phyloP scores from a whole-genome alignment of 2,797 vertebrate genomes.

The Zenarchopterus dispar region DNA sequence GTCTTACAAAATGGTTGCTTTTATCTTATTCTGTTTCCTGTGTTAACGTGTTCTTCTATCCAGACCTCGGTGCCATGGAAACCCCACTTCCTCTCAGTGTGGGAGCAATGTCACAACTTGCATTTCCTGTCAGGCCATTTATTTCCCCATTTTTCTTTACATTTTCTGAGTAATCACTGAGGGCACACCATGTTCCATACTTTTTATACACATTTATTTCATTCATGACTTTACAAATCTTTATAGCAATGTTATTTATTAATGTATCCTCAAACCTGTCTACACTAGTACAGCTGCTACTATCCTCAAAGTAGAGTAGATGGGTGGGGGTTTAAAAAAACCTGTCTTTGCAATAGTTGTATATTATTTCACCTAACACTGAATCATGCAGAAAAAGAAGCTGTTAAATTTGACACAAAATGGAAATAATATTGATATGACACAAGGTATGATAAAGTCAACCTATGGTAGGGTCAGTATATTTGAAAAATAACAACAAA shows the following conservation, averaged over 20 bases:
- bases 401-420: constrained; percentile 1
- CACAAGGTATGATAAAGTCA: constrained; percentile 32
- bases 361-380: constrained; percentile 16
- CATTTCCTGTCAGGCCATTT: constrained; percentile 39
- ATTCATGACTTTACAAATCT: constrained; percentile 67
- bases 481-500: constrained; percentile 42
- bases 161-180: constrained; percentile 31
- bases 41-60: constrained; percentile 53
- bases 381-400: constrained; percentile 11
- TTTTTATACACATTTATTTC: constrained; percentile 76
- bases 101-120: constrained; percentile 29
- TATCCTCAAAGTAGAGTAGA: constrained; percentile 50
- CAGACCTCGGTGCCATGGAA: constrained; percentile 67
- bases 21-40: constrained; percentile 41
- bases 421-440: constrained; percentile 32
- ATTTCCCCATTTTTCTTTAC: constrained; percentile 25
- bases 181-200: constrained; percentile 28
- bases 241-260: constrained; percentile 64
- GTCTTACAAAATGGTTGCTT: constrained; percentile 55
- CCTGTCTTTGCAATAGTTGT: constrained; percentile 15
- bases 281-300: constrained; percentile 67
- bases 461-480: constrained; percentile 39
- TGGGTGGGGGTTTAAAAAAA: constrained; percentile 5
- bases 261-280: constrained; percentile 65
- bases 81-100: constrained; percentile 56